Evolutionary conservation across 1,140 invertebrate species (phyloP).

Genomic region (Chymomyza costata): DNA sequence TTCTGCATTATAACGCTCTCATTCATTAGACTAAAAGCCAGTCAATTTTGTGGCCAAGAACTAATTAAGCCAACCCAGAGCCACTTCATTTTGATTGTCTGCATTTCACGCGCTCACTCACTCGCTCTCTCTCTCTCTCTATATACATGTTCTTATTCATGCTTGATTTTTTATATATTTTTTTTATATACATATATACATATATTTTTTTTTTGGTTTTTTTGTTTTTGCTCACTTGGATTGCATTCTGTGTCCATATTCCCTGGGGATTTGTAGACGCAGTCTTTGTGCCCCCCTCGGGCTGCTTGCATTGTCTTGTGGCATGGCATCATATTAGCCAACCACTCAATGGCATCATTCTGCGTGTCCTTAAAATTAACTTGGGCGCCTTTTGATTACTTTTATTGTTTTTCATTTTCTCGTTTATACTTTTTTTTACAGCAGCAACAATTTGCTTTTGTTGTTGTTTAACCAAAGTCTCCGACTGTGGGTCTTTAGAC

Average conservation of each 20-base stretch:
- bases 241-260: slow-evolving; percentile 5
- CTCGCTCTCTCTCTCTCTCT: too few relatives aligned
- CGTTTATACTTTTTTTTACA: background rate
- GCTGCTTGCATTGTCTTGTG: slow-evolving; percentile 5
- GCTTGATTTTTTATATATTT: too few relatives aligned
- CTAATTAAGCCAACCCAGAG: slow-evolving; percentile 39
- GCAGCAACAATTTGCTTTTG: too few relatives aligned
- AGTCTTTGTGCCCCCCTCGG: background rate
- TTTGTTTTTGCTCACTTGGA: slow-evolving; percentile 59
- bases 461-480: slow-evolving; percentile 56
- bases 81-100: slow-evolving; percentile 45
- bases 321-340: slow-evolving; percentile 46
- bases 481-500: too few relatives aligned
- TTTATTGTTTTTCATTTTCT: slow-evolving; percentile 17
- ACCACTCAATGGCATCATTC: too few relatives aligned
- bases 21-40: slow-evolving; percentile 61
- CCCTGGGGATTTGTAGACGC: slow-evolving; percentile 43
- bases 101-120: slow-evolving; percentile 12
- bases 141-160: too few relatives aligned
- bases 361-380: too few relatives aligned
- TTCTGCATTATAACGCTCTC: background rate
- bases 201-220: slow-evolving; percentile 17
- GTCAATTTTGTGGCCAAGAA: slow-evolving; percentile 8
- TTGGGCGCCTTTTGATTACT: slow-evolving; percentile 10
- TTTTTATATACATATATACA: too few relatives aligned